Evolutionary conservation across 2,797 vertebrate species (phyloP).

Genomic region (Notolepis coatsorum): DNA sequence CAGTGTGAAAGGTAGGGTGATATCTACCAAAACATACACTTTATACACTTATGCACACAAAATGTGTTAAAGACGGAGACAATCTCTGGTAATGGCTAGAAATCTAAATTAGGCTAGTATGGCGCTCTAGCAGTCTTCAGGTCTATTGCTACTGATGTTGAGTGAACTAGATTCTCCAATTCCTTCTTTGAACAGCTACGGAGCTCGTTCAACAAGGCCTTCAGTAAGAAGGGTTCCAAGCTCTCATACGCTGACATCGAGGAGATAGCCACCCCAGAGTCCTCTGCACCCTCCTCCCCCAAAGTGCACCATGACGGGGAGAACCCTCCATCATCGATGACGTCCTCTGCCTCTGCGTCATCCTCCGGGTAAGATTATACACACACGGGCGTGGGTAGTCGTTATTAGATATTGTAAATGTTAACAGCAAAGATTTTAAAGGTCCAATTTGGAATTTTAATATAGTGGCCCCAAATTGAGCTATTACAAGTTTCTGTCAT

Average conservation of each 20-base stretch:
- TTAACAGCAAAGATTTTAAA: too few relatives aligned
- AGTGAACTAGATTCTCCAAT: background rate
- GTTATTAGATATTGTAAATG: background rate
- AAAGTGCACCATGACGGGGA: constrained; percentile 87
- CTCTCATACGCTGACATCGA: constrained; percentile 94
- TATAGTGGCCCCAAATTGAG: background rate
- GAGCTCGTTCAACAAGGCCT: constrained; percentile 99
- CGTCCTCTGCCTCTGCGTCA: constrained; percentile 83
- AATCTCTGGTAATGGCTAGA: too few relatives aligned
- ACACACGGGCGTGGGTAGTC: background rate
- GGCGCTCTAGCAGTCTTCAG: background rate
- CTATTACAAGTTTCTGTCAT: background rate
- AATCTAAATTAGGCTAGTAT: too few relatives aligned
- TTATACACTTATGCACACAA: too few relatives aligned
- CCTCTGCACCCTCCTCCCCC: constrained; percentile 95
- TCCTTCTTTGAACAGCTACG: constrained; percentile 83
- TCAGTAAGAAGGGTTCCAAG: constrained; percentile 97
- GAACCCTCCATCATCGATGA: constrained; percentile 74
- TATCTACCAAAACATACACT: too few relatives aligned
- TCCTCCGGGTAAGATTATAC: constrained; percentile 80
- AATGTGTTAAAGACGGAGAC: too few relatives aligned
- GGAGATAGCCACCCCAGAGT: constrained; percentile 96
- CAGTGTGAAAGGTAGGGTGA: too few relatives aligned
- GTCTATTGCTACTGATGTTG: background rate
- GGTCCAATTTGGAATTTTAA: background rate